Evolutionary conservation across 2,113 vertebrate species (phyloP), one percentile per base, ranked within the genome.

Genomic region (Myanophis thanlyinensis): DNA sequence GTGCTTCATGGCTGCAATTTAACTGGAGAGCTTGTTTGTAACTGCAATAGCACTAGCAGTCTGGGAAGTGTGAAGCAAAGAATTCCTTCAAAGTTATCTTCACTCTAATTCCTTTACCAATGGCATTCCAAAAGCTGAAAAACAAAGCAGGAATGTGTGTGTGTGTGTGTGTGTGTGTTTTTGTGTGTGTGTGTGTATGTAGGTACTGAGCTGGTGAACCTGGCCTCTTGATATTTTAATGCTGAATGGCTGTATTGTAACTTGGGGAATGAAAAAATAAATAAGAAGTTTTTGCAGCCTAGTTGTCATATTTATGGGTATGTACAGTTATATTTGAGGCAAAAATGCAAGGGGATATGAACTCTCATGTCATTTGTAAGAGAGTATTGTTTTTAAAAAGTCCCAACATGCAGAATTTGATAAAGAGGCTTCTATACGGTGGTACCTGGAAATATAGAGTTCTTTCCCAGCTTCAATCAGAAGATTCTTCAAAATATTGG

Each of bases 241-340:
- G 90, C 94, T 96, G 93, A 95, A 96, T 91, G 89, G 88, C 1
- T 94, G 53, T 18, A 94, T 93, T 93, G 87, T 94, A 27, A 0
- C 35, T 73, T 88, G 35, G n/a, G 25, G 52, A 53, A 59, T 48
- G 52, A 12, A 5, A 44, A 46, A 44, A 40, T 23, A 90, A 56
- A 40, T 35, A 30, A 47, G 1, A 67, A 27, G 85, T 40, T 62
- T 67, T 15, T 15, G 93, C 92, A 51, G 51, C 30, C 51, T 93
- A 1, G 90, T 86, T 94, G 92, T 92, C 88, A 49, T 89, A 73
- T 93, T 94, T 94, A 91, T 73, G 35, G 67, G 25, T 52, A 87
- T 20, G 3, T 47, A 54, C 92, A 85, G 48, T 91, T 96, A 22
- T 93, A 94, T 48, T 92, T 44, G 67, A 59, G 40, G 92, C 88